Evolutionary conservation across 2,797 vertebrate species (phyloP), one percentile per base, ranked within the genome.

Genomic region (Dipus sagitta): DNA sequence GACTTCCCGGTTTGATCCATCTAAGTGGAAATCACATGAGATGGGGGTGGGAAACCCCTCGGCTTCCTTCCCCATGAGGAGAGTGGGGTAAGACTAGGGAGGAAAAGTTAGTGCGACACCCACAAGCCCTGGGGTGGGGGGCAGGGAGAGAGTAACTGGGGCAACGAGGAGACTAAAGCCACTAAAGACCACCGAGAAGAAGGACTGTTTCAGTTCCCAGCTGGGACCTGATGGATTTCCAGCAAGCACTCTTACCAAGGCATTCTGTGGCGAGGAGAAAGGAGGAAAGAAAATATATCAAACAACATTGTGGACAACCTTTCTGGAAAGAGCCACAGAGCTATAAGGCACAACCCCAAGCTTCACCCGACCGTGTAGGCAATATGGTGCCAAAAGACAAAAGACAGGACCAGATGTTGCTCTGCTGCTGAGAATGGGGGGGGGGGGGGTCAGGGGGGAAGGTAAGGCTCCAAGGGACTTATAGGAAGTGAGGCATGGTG

Each of bases 21-120:
- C 54, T 64, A 93, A 78, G 80, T 84, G 71, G 84, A 90, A 93
- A 93, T 92, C 70, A 82, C 92, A 76, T 4, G 88, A 83, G 34
- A 34, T 72, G 52, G 78, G n/a, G 80, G 74, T 3, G n/a, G 82
- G n/a, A 82, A 83, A 34, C 42, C 47, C 72, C 90, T 24, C 14
- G 17, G 28, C 21, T 81, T 86, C 68, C 32, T 94, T 89, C 77
- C 4, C 24, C 42, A 26, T 38, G 86, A 89, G 83, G 71, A 95
- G 79, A 60, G 81, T 20, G 38, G 21, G 72, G 71, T 47, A 34
- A 54, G 80, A 80, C n/a, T 21, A 58, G 77, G 77, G 84, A 67
- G 52, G 6, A 23, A 17, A 17, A 58, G 54, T 58, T 58, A 58
- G 14, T 58, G 54, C 2, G 54, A 58, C 54, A 58, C 9, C 60